A percentile compares a stretch with the other conserved stretches of the same genome.
Conservation (phyloP, 1,140 invertebrate genomes). For the Leptoteleia sp. region DNA sequence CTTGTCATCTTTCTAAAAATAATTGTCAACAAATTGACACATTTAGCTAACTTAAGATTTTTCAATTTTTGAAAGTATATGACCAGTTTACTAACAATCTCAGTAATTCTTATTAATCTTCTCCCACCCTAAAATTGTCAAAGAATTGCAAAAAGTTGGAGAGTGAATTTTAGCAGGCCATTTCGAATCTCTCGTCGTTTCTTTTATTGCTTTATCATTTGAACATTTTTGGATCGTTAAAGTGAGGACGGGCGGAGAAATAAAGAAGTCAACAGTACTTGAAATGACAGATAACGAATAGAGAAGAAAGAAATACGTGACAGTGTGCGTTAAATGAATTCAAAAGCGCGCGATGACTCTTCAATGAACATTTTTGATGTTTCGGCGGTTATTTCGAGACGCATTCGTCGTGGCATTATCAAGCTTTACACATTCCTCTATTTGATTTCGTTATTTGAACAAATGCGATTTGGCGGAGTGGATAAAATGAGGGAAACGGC, state of each 20-base stretch:
- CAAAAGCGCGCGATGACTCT: conserved; percentile 40
- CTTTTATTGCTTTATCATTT: conserved; percentile 45
- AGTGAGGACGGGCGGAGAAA: conserved; percentile 15
- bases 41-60: too few species aligned
- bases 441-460: conserved; percentile 49
- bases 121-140: too few species aligned
- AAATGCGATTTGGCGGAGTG: conserved; percentile 19
- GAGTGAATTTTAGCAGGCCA: conserved; percentile 11
- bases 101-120: too few species aligned
- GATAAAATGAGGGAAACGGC: conserved; percentile 15
- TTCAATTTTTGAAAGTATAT: too few species aligned
- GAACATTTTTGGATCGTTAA: conserved; percentile 43
- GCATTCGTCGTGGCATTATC: conserved; percentile 1
- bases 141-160: conserved; percentile 5
- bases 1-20: too few species aligned
- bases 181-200: conserved; percentile 5
- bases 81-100: too few species aligned
- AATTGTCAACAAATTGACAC: too few species aligned
- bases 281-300: conserved; percentile 51
- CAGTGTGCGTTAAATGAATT: conserved; percentile 39
- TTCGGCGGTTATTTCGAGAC: conserved; percentile 28
- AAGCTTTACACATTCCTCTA: conserved; percentile 1
- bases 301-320: conserved; percentile 29
- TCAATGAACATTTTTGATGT: conserved; percentile 34
- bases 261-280: conserved; percentile 46